phyloP scores from a whole-genome alignment of 2,888 invertebrate species.

The Philereme transversata region DNA sequence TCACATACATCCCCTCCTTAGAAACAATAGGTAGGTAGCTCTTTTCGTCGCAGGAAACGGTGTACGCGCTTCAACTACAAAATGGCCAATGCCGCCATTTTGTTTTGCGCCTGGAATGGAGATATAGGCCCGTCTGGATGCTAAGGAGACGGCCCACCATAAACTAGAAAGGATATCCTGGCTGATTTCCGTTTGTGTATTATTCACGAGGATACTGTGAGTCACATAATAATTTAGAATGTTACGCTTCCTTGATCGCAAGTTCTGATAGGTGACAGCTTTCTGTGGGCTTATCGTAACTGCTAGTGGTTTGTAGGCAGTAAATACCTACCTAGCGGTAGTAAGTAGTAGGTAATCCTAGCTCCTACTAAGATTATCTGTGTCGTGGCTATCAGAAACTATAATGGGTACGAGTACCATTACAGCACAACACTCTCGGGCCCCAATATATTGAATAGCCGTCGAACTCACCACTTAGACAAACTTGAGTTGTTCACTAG shows the following conservation, averaged over 20 bases:
- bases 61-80: slow-evolving; percentile 75
- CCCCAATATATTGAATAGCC: too few relatives aligned
- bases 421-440: too few relatives aligned
- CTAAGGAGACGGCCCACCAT: slow-evolving; percentile 71
- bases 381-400: too few relatives aligned
- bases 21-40: slow-evolving; percentile 77
- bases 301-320: slow-evolving; percentile 8
- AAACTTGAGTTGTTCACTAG: too few relatives aligned
- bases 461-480: too few relatives aligned
- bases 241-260: slow-evolving; percentile 51
- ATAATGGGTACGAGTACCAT: too few relatives aligned
- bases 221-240: slow-evolving; percentile 47
- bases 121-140: slow-evolving; percentile 72
- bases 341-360: too few relatives aligned
- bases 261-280: slow-evolving; percentile 42
- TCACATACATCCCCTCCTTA: slow-evolving; percentile 75
- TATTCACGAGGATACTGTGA: slow-evolving; percentile 52
- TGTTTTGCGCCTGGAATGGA: slow-evolving; percentile 55
- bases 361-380: too few relatives aligned
- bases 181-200: slow-evolving; percentile 61
- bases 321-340: too few relatives aligned
- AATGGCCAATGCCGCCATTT: slow-evolving; percentile 67
- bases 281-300: slow-evolving; percentile 30
- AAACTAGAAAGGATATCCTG: slow-evolving; percentile 77
- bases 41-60: slow-evolving; percentile 79